phyloP scores from a whole-genome alignment of 2,797 vertebrate genomes.

The Cottoperca gobio region DNA sequence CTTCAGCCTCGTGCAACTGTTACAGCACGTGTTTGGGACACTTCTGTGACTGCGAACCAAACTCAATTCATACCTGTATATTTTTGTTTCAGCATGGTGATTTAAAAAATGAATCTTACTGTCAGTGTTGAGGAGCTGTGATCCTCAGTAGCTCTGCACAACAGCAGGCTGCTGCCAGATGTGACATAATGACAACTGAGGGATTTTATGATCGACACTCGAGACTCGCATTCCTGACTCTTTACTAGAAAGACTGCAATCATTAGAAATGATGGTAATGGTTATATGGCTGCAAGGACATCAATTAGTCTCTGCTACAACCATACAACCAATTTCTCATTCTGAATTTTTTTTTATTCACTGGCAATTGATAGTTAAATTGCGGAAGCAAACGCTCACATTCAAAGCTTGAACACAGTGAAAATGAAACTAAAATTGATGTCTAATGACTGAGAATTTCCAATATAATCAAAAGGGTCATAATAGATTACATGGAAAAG shows the following conservation, averaged over 20 bases:
- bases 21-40: not conserved
- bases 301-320: not conserved
- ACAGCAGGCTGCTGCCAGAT: slow-evolving; percentile 12
- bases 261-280: slow-evolving; percentile 2
- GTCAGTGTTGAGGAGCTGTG: not conserved
- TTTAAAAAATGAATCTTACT: not conserved
- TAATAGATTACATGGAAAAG: no score
- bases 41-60: not conserved
- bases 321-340: no score
- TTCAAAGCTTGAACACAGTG: no score
- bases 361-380: no score
- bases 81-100: not conserved
- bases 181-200: not conserved
- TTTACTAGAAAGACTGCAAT: not conserved
- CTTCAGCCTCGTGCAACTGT: no score
- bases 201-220: not conserved
- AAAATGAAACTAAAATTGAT: no score
- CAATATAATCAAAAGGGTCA: no score
- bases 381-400: no score
- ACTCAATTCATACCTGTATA: not conserved
- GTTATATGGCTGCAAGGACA: not conserved
- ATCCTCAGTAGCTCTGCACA: not conserved
- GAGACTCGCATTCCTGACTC: not conserved
- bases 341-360: no score
- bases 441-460: no score